Evolutionary conservation across 2,888 invertebrate species (phyloP).

Genomic region (Busseola fusca): DNA sequence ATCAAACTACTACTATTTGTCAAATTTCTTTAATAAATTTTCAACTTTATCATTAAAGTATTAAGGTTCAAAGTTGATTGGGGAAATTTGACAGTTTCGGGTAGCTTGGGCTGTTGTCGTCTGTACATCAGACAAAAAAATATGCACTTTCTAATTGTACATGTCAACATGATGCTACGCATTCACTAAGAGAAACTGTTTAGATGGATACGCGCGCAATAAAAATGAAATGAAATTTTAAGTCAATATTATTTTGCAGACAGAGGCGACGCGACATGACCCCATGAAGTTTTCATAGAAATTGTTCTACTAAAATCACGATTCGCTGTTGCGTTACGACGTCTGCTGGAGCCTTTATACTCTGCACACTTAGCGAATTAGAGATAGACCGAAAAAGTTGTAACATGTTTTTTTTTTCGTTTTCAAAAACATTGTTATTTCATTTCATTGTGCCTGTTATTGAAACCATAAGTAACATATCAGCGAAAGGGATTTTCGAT

Average conservation of each 20-base stretch:
- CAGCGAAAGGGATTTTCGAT: background rate
- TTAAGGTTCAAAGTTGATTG: no score
- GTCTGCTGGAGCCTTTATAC: background rate
- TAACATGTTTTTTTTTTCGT: background rate
- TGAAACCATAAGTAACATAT: background rate
- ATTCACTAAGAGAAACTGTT: slow-evolving; percentile 30
- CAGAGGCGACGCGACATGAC: no score
- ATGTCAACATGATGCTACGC: slow-evolving; percentile 25
- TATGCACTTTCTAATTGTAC: slow-evolving; percentile 54
- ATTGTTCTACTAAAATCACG: no score
- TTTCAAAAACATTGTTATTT: background rate
- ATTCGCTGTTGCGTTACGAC: no score
- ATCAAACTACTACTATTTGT: no score
- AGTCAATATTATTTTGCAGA: no score
- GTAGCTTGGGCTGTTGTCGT: no score
- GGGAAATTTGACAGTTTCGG: no score
- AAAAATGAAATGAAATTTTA: slow-evolving; percentile 9
- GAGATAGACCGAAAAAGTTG: background rate
- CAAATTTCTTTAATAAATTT: no score
- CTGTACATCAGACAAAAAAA: slow-evolving; percentile 18
- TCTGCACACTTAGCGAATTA: background rate
- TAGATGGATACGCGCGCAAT: background rate
- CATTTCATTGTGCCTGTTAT: background rate
- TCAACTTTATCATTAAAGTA: no score
- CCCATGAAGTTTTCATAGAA: no score